Evolutionary conservation across 2,888 invertebrate genomes (phyloP), one percentile per base, ranked within the genome.

Genomic region (Agonopterix arenella): DNA sequence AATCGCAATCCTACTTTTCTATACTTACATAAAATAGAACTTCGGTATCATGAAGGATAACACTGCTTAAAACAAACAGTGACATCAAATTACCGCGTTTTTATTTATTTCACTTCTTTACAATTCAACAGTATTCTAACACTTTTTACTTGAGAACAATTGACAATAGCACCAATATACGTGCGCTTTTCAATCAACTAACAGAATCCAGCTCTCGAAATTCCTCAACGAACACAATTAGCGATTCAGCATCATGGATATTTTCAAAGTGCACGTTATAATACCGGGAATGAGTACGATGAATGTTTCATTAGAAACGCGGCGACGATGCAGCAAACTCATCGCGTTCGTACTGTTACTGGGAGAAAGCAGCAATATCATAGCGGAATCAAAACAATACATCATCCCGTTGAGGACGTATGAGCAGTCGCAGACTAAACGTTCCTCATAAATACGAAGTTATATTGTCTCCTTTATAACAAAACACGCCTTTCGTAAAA

Each of bases 321-420:
- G 51, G 48, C 47, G 58, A 49, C 55, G 60, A 43, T 54, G 50
- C 46, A 54, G 57, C 54, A 60, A 61, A 61, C 58, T 61, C 61
- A 59, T 60, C 57, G 59, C 54, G 40, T 43, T 40, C n/a, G 5
- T n/a, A n/a, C 40, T 28, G 10, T 40, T 52, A 64, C 60, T 57
- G 51, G 54, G 59, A 60, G 61, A 64, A 69, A 68, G 62, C 55
- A 47, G 55, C 54, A 43, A 40, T 28, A 49, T 51, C 45, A 57
- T 60, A 57, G 60, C 61, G 52, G 54, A 54, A 62, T 61, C 57
- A 61, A 60, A 66, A 65, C 67, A 65, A 64, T 63, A 64, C 60
- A 64, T 55, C 50, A 57, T 60, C 11, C 47, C 42, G 11, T 40
- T n/a, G 40, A 28, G 28, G 4, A 28, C 28, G 28, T 28, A 41